Evolutionary conservation across 1,140 invertebrate species (phyloP).

Genomic region (Dryas iulia): DNA sequence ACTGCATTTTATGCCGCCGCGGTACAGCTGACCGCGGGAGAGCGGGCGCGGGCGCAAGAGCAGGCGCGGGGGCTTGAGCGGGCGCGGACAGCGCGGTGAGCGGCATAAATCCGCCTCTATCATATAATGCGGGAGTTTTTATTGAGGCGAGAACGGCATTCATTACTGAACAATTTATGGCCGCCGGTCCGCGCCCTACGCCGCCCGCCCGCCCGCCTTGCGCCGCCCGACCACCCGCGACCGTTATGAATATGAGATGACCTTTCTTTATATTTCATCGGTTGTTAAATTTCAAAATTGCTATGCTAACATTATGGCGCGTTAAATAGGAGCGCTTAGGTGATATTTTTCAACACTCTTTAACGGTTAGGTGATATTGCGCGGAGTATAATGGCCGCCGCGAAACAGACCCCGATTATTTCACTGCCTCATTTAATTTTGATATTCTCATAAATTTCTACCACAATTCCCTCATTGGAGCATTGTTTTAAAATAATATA

Average conservation of each 20-base stretch:
- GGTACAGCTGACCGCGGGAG: conserved; percentile 22
- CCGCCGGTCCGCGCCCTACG: conserved; percentile 12
- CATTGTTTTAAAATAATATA: neutral
- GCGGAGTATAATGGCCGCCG: neutral
- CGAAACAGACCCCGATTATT: conserved; percentile 1
- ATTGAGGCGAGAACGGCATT: conserved; percentile 60
- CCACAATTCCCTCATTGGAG: neutral
- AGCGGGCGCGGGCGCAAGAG: conserved; percentile 2
- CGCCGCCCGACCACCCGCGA: neutral
- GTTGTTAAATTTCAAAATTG: conserved; percentile 43
- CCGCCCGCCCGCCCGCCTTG: conserved; percentile 11
- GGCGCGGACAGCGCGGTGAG: neutral
- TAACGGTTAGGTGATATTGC: conserved; percentile 1
- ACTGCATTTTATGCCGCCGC: conserved; percentile 12
- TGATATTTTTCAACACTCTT: conserved; percentile 20
- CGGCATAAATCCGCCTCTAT: conserved; percentile 46
- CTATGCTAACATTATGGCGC: conserved; percentile 20
- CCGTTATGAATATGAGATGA: conserved; percentile 54
- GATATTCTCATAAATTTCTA: conserved; percentile 3
- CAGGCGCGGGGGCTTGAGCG: conserved; percentile 12
- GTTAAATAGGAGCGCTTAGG: conserved; percentile 19
- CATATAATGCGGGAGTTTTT: conserved; percentile 53
- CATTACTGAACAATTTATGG: conserved; percentile 56
- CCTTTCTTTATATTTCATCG: conserved; percentile 47
- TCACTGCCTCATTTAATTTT: conserved; percentile 1